Conservation (phyloP, 2,113 vertebrate species). For the Peromyscus maniculatus region DNA sequence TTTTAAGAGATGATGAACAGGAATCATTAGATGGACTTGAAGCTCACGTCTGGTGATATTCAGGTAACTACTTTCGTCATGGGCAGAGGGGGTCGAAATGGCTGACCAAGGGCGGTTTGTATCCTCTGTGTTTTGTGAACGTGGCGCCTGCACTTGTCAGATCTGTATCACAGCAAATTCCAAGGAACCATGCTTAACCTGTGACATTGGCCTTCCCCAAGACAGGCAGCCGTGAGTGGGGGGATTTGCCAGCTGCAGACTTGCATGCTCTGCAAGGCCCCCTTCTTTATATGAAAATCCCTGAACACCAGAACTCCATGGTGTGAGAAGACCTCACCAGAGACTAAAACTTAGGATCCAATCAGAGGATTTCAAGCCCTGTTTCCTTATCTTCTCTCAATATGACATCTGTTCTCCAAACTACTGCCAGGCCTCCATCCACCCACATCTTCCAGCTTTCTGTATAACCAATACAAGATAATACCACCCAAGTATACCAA, state of each 20-base stretch:
- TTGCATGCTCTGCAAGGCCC: too few species aligned
- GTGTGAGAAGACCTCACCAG: neutral
- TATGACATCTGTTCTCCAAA: neutral
- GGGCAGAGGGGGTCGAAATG: neutral
- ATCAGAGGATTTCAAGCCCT: neutral
- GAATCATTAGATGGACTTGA: neutral
- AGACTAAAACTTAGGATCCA: neutral
- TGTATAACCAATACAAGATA: neutral
- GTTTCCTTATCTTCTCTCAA: neutral
- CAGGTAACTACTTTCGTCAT: neutral
- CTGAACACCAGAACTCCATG: neutral
- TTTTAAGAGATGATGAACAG: neutral
- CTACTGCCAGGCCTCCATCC: accelerated
- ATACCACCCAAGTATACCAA: neutral
- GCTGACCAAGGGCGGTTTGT: neutral
- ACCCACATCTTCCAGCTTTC: neutral
- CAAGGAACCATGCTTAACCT: neutral
- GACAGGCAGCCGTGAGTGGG: neutral
- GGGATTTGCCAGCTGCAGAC: too few species aligned
- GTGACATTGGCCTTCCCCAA: too few species aligned
- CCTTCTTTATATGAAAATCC: neutral
- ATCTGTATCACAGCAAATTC: accelerated
- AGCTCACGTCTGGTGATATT: neutral
- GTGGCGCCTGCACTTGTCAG: neutral
- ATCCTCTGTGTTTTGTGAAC: neutral